Evolutionary conservation across 2,797 vertebrate genomes (phyloP).

Genomic region (Danio kyathit): DNA sequence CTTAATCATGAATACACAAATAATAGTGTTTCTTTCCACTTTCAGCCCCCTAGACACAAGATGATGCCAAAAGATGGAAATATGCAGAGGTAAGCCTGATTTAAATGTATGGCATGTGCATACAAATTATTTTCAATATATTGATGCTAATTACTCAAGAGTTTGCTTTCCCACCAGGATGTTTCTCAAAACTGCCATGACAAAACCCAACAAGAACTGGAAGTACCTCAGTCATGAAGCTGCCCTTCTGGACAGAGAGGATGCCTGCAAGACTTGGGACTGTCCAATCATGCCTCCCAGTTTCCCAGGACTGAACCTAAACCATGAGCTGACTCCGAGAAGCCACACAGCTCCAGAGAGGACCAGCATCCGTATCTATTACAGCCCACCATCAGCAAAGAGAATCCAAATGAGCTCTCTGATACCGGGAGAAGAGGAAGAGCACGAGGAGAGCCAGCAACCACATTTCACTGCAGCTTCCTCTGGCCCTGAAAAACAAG

Average conservation of each 20-base stretch:
- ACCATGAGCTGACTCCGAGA: conserved; percentile 82
- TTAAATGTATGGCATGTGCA: conserved; percentile 6
- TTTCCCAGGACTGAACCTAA: conserved; percentile 79
- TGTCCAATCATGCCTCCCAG: conserved; percentile 79
- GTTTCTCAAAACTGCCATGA: conserved; percentile 40
- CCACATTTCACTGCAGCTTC: conserved; percentile 80
- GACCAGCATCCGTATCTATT: conserved; percentile 92
- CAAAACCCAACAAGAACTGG: conserved; percentile 80
- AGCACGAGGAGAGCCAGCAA: conserved; percentile 67
- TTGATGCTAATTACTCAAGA: conserved; percentile 35
- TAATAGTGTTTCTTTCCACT: conserved; percentile 33
- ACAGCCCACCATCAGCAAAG: conserved; percentile 91
- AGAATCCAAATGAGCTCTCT: conserved; percentile 81
- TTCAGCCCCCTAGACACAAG: conserved; percentile 78
- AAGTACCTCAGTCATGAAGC: conserved; percentile 84
- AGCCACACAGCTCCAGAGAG: conserved; percentile 95
- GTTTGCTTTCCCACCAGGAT: conserved; percentile 53
- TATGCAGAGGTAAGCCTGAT: conserved; percentile 75
- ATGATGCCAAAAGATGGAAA: conserved; percentile 82
- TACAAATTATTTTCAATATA: not conserved
- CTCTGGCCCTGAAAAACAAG: conserved; percentile 76
- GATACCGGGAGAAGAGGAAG: conserved; percentile 71
- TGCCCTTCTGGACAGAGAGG: conserved; percentile 75
- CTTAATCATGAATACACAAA: not conserved
- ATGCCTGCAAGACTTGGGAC: conserved; percentile 84